Base-by-base conservation (phyloP, 1,140 invertebrate genomes). In the Calliphora vicina region DNA sequence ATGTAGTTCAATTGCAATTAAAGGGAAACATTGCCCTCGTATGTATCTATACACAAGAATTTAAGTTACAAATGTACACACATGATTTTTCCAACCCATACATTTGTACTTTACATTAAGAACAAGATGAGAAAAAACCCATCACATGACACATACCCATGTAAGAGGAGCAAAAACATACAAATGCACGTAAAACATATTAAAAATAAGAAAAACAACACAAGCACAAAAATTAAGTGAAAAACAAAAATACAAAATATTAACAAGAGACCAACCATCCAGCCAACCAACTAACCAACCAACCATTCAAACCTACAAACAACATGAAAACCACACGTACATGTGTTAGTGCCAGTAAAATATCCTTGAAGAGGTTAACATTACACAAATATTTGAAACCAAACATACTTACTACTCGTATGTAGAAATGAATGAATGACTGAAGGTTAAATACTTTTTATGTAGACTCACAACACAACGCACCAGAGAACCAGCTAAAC, bases 311-410 rank as follows among this genome's bases (percentile, higher is more conserved):
- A 20, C 50, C n/a, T n/a, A n/a, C n/a, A n/a, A n/a, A n/a, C n/a
- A n/a, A n/a, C n/a, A n/a, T n/a, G n/a, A 82, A 42, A 82, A 27
- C n/a, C 67, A 72, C 45, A 42, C 74, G 23, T 72, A n/a, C n/a
- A 25, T 50, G 3, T 71, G 29, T 74, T 23, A 74, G 27, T 74
- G 17, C 67, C 67, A 45, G 29, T 17, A 23, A n/a, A n/a, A n/a
- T 71, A 50, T 82, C 72, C 82, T 82, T 72, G 43, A 82, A 17
- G 43, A 82, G 42, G 43, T 45, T 82, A 45, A 82, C 27, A 82
- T 82, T 71, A 45, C 43, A 61, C 50, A 61, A 61, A 61, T 61
- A 61, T 61, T 61, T 61, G 50, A 61, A 61, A 61, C 6, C 50
- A 57, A 3, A 61, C n/a, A 61, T 5, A 61, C 50, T 6, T 61